Evolutionary conservation across 2,797 vertebrate species (phyloP).

Genomic region (Falco rusticolus): DNA sequence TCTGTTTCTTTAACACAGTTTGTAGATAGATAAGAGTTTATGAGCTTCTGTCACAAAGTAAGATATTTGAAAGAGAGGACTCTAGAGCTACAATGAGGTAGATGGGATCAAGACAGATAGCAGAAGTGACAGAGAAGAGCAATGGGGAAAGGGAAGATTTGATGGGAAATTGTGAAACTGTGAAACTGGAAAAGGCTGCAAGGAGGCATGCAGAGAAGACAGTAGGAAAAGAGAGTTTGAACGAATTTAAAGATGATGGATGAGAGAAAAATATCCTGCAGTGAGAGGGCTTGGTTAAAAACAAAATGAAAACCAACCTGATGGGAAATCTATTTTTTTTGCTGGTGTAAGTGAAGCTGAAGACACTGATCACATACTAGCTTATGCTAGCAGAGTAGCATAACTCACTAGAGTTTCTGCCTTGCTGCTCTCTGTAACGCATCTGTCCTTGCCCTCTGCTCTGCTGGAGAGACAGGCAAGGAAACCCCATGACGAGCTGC

Average conservation of each 20-base stretch:
- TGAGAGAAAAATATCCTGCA: background rate
- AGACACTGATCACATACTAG: background rate
- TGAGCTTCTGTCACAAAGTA: background rate
- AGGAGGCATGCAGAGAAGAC: background rate
- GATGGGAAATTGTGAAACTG: background rate
- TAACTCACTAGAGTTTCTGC: background rate
- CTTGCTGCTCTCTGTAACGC: background rate
- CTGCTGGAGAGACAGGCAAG: background rate
- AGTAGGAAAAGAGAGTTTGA: background rate
- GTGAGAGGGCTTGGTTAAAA: background rate
- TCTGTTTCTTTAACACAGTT: background rate
- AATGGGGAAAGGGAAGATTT: background rate
- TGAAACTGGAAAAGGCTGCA: background rate
- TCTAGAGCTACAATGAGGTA: background rate
- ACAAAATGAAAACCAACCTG: background rate
- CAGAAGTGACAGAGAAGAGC: background rate
- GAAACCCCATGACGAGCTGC: background rate
- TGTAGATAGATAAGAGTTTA: background rate
- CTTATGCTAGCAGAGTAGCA: background rate
- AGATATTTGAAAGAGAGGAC: background rate
- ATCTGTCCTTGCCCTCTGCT: background rate
- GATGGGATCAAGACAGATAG: background rate
- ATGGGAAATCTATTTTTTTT: background rate
- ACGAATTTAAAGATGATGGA: background rate
- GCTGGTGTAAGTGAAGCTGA: background rate